Percentiles rank a stretch among this genome's conserved stretches.
phyloP scores from a whole-genome alignment of 23 tunicate genomes.

The Diplosoma virens region DNA sequence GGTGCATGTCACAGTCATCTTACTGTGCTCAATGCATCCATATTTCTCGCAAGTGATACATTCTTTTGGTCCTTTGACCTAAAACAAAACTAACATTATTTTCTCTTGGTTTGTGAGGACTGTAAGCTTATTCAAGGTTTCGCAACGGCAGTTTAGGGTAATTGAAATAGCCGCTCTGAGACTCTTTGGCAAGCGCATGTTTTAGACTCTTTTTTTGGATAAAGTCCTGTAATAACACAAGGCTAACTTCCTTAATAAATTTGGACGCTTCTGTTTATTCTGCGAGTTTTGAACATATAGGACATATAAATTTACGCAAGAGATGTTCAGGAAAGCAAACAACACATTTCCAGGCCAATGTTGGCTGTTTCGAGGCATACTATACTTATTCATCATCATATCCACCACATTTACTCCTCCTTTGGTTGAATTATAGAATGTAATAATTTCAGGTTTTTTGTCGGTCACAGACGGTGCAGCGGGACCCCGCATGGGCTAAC shows the following conservation, averaged over 20 bases:
- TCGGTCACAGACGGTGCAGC: no score
- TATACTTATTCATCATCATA: neutral
- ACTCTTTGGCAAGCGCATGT: neutral
- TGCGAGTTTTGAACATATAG: neutral
- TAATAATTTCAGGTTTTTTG: neutral
- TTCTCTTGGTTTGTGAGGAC: neutral
- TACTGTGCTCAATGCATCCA: no score
- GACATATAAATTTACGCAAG: neutral
- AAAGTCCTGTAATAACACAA: neutral
- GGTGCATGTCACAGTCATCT: no score
- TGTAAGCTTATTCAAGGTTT: neutral
- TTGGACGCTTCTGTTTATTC: no score
- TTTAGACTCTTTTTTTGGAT: neutral
- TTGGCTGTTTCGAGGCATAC: neutral
- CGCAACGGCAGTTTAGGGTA: neutral
- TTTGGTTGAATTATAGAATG: neutral
- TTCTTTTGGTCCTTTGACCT: no score
- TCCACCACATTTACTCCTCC: no score
- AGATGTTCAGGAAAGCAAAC: neutral
- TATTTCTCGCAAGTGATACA: no score
- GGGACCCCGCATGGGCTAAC: no score
- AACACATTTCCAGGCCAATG: neutral
- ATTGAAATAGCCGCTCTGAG: neutral
- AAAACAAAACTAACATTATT: no score
- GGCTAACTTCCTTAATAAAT: neutral